Base-by-base conservation (phyloP, 2,113 vertebrate species). In the Dicerorhinus sumatrensis region DNA sequence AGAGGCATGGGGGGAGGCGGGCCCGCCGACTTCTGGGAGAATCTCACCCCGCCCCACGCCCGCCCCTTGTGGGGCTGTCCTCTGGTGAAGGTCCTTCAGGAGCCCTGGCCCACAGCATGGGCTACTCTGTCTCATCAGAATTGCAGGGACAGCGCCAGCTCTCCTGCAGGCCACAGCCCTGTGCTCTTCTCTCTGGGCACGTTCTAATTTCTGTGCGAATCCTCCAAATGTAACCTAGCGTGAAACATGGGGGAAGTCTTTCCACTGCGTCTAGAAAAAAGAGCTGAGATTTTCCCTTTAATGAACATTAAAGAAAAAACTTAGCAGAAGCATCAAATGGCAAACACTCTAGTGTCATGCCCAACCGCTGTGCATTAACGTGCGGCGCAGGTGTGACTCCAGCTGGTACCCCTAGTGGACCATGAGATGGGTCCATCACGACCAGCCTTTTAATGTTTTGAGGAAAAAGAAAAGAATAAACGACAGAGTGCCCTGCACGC, bases 301-400 rank as follows among this genome's bases (percentile, higher is more conserved):
- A 42, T 20, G n/a, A 70, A 33, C 25, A 31, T 70, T 70, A 11
- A 33, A 67, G 36, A 39, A 17, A 76, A 73, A 27, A 62, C 18
- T 90, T 65, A 67, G 33, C 5, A 25, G 23, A 51, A 73, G 56
- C 4, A 51, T 36, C 65, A 39, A 67, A 58, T 9, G 65, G 72
- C 29, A n/a, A 77, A 42, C 36, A 27, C 4, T 2, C n/a, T 48
- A 60, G 10, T 5, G 88, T 65, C 11, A 6, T 10, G 73, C 46
- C 83, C 25, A 48, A 1, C 29, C 20, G 7, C 3, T 13, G 46
- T 39, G 14, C 60, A 23, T 6, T 1, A 1, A 46, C 1, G 3
- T 42, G 29, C 3, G 29, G 46, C 6, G 1, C 16, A 48, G 39
- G 39, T 0, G 2, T 0, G 1, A 7, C 51, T 60, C 39, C 13